Evolutionary conservation across 2,797 vertebrate species (phyloP).

Genomic region (Aldrovandia affinis): DNA sequence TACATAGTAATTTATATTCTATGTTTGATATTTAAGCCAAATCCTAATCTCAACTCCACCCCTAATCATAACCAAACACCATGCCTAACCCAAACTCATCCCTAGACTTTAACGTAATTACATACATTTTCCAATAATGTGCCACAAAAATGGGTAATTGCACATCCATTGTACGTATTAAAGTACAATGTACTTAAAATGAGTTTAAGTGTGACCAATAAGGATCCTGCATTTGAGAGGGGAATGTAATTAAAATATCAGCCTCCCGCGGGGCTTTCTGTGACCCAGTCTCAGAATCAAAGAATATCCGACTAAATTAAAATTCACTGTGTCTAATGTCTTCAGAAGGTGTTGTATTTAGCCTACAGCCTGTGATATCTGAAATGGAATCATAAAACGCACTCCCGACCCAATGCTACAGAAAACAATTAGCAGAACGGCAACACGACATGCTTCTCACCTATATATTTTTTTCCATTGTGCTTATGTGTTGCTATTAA

Average conservation of each 20-base stretch:
- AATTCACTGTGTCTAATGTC: constrained; percentile 8
- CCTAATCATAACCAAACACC: not conserved
- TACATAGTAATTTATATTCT: not conserved
- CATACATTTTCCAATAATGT: not conserved
- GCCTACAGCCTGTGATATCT: not conserved
- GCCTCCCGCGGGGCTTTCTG: not conserved
- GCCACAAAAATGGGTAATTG: not conserved
- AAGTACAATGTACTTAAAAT: too few species aligned
- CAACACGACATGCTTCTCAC: not conserved
- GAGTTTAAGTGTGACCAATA: not conserved
- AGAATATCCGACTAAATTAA: constrained; percentile 23
- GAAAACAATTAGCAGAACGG: not conserved
- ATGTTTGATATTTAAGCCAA: too few species aligned
- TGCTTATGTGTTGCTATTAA: not conserved
- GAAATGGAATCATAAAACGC: not conserved
- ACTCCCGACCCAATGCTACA: not conserved
- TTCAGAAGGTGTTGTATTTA: not conserved
- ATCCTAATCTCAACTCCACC: not conserved
- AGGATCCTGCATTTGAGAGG: not conserved
- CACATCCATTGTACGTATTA: too few species aligned
- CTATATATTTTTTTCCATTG: not conserved
- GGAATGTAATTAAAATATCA: constrained; percentile 25
- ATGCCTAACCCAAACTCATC: not conserved
- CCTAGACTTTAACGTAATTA: not conserved
- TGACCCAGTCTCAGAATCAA: constrained; percentile 1